phyloP scores from a whole-genome alignment of 2,113 vertebrate species.

The Arvicanthis niloticus region DNA sequence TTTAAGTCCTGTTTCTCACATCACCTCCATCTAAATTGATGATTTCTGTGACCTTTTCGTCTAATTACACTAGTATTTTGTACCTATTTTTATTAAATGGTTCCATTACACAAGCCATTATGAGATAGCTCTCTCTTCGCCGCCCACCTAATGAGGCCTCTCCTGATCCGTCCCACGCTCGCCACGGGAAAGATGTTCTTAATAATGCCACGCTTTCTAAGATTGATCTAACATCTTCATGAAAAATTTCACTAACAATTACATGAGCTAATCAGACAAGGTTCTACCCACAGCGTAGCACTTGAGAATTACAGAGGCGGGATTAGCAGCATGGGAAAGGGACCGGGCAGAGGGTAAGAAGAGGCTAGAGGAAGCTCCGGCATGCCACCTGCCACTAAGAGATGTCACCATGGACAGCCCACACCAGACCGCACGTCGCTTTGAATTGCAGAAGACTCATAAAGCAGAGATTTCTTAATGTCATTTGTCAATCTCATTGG shows the following conservation, averaged over 20 bases:
- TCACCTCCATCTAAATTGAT: slow-evolving; percentile 81
- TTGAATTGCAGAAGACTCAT: not conserved
- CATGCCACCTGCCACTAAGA: accelerated
- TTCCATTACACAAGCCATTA: slow-evolving; percentile 79
- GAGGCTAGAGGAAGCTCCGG: not conserved
- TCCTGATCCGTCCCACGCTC: slow-evolving; percentile 43
- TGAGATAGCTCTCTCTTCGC: slow-evolving; percentile 46
- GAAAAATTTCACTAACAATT: not conserved
- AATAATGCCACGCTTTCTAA: not conserved
- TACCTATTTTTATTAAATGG: slow-evolving; percentile 83
- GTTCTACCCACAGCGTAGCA: not conserved
- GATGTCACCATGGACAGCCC: accelerated
- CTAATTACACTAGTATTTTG: slow-evolving; percentile 82
- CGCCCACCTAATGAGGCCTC: slow-evolving; percentile 70
- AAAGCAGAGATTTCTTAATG: not conserved
- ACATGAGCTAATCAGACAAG: not conserved
- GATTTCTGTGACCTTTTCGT: slow-evolving; percentile 83
- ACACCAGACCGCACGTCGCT: accelerated
- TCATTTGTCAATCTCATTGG: not conserved
- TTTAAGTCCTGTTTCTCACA: slow-evolving; percentile 83
- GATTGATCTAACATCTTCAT: not conserved
- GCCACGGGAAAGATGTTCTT: not conserved
- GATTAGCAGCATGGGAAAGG: not conserved
- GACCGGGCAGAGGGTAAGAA: not conserved
- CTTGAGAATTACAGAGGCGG: not conserved